Conservation (phyloP, 37 sponge, comb jelly and placozoan genomes). For the Cladorhizidae sp. region DNA sequence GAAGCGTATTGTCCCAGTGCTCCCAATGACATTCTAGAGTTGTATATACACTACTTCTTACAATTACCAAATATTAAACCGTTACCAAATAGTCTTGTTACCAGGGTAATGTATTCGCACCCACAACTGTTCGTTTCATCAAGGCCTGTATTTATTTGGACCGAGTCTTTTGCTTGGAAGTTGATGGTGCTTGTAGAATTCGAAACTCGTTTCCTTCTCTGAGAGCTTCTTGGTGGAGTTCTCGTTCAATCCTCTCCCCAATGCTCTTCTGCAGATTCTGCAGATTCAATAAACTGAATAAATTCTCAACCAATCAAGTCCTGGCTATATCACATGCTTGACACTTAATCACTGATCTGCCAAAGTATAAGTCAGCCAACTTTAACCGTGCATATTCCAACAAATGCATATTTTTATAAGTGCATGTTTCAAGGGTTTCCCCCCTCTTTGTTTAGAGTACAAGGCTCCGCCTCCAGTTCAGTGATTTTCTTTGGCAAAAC, state of each 20-base stretch:
- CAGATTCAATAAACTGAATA: neutral
- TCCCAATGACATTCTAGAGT: conserved; percentile 39
- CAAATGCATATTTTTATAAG: too few relatives aligned
- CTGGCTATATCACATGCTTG: too few relatives aligned
- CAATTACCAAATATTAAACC: too few relatives aligned
- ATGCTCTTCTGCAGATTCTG: conserved; percentile 56
- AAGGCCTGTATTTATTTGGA: neutral
- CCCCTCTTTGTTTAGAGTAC: too few relatives aligned
- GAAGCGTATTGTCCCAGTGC: conserved; percentile 50
- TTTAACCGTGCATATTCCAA: too few relatives aligned
- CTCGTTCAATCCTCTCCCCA: conserved; percentile 58
- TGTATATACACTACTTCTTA: neutral
- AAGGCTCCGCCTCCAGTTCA: too few relatives aligned
- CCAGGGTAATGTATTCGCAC: neutral
- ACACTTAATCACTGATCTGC: too few relatives aligned
- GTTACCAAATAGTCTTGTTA: too few relatives aligned
- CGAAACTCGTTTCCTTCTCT: conserved; percentile 45
- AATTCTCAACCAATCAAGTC: neutral
- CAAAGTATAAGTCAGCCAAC: too few relatives aligned
- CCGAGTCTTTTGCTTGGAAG: neutral
- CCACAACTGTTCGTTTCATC: neutral
- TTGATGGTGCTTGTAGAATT: conserved; percentile 1
- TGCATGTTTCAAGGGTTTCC: too few relatives aligned
- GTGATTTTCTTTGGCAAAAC: too few relatives aligned
- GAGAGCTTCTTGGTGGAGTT: conserved; percentile 31